A percentile compares a stretch with the other conserved stretches of the same genome.
Conservation (phyloP, 2,888 invertebrate genomes). For the Coelinius sp. region DNA sequence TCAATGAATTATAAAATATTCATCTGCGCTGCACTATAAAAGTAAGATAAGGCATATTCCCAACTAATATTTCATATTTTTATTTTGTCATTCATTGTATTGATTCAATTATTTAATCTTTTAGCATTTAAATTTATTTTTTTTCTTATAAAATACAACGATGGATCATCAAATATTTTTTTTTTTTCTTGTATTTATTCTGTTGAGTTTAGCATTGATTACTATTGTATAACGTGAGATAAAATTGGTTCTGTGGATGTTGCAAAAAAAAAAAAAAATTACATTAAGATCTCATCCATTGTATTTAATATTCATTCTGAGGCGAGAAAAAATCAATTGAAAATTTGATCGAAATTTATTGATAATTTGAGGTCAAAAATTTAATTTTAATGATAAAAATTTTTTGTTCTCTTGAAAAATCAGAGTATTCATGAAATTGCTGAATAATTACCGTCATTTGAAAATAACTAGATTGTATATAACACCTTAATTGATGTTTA, state of each 20-base stretch:
- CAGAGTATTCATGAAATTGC: conserved; percentile 1
- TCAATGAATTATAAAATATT: background rate
- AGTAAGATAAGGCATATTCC: conserved; percentile 62
- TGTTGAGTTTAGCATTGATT: conserved; percentile 11
- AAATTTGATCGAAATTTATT: background rate
- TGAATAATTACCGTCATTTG: conserved; percentile 5
- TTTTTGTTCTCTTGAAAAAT: background rate
- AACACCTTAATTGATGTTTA: conserved; percentile 40
- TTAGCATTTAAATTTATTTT: conserved; percentile 49
- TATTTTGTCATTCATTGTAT: conserved; percentile 42
- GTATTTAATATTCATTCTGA: background rate
- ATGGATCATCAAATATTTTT: conserved; percentile 53
- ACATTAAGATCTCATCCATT: background rate
- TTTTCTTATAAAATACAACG: conserved; percentile 56
- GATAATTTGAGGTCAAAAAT: background rate
- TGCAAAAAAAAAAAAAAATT: conserved; percentile 9
- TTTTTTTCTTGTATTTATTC: conserved; percentile 36
- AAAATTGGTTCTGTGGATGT: conserved; percentile 22
- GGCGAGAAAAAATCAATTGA: background rate
- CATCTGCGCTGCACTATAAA: conserved; percentile 54
- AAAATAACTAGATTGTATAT: conserved; percentile 23
- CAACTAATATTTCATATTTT: conserved; percentile 45
- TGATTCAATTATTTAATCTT: conserved; percentile 48
- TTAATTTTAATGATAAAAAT: background rate
- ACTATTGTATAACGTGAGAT: conserved; percentile 16